These are phyloP conservation scores for Protonibea diacanthus DNA, from an alignment of 2,797 vertebrate species.

Conservation along the genomic window DNA sequence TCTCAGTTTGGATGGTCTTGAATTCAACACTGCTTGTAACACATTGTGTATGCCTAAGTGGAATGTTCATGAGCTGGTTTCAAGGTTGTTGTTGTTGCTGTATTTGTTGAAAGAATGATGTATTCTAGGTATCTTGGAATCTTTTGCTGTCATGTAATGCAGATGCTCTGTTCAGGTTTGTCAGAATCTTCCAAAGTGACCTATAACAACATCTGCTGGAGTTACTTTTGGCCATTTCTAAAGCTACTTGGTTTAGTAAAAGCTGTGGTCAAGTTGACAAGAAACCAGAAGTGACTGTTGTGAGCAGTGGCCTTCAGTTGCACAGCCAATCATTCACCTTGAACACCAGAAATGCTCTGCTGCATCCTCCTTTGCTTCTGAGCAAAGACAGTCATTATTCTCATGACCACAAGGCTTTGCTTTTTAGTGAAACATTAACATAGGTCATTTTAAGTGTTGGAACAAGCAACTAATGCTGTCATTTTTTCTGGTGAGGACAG, in stretches of 20 bases:
- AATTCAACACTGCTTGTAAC: no score
- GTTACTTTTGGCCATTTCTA: no score
- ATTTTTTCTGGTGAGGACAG: neutral
- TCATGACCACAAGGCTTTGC: neutral
- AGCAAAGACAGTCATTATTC: neutral
- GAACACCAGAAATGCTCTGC: neutral
- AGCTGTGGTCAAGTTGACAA: no score
- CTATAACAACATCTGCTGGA: no score
- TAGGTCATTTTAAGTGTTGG: neutral
- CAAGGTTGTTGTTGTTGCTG: neutral
- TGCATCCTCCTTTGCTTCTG: neutral
- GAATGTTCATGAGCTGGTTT: neutral
- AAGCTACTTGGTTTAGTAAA: neutral
- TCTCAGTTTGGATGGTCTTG: no score
- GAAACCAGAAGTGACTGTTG: neutral
- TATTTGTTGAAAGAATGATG: neutral
- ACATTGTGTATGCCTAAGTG: neutral
- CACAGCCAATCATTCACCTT: neutral
- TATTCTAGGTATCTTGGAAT: neutral
- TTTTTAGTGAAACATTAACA: neutral
- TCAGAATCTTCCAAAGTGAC: no score
- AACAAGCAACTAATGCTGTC: neutral
- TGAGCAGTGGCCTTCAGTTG: neutral
- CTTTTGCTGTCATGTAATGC: neutral
- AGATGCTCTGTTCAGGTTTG: no score